Percentiles rank a stretch among this genome's conserved stretches.
Conservation (phyloP, 1,140 invertebrate genomes). For the Acromyrmex heyeri region DNA sequence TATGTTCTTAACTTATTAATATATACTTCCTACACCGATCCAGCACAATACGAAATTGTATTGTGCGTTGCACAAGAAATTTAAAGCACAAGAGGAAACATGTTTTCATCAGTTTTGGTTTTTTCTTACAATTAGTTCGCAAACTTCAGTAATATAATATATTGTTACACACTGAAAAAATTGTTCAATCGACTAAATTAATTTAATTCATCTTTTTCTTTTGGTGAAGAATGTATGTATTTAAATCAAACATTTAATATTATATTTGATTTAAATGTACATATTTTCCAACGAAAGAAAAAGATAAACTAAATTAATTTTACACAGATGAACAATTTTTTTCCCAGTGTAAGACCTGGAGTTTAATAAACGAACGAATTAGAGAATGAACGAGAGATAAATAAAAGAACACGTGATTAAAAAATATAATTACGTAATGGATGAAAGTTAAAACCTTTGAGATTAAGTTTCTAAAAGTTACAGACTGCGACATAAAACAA, state of each 20-base stretch:
- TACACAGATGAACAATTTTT: too few species aligned
- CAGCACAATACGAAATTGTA: not conserved
- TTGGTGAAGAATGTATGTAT: too few species aligned
- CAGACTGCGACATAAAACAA: not conserved
- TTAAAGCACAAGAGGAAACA: not conserved
- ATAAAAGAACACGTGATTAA: not conserved
- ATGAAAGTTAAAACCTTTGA: not conserved
- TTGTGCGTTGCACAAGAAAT: not conserved
- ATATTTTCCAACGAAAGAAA: too few species aligned
- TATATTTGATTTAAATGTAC: too few species aligned
- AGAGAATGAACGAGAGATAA: not conserved
- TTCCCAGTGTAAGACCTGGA: not conserved
- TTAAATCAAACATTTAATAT: too few species aligned
- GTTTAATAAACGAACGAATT: slow-evolving; percentile 51
- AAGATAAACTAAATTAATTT: too few species aligned
- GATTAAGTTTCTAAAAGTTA: not conserved
- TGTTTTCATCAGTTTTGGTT: slow-evolving; percentile 9
- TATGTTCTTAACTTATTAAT: not conserved
- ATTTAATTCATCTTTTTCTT: too few species aligned
- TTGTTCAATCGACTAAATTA: too few species aligned
- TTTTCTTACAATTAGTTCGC: not conserved
- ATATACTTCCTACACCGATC: not conserved
- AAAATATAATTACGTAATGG: slow-evolving; percentile 1
- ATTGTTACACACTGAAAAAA: too few species aligned
- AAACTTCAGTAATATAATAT: slow-evolving; percentile 9